A percentile compares a stretch with the other conserved stretches of the same genome.
These are phyloP conservation scores for Scolanthus callimorphus DNA, from an alignment of 92 coral and sea anemone species.

Conservation along the genomic window DNA sequence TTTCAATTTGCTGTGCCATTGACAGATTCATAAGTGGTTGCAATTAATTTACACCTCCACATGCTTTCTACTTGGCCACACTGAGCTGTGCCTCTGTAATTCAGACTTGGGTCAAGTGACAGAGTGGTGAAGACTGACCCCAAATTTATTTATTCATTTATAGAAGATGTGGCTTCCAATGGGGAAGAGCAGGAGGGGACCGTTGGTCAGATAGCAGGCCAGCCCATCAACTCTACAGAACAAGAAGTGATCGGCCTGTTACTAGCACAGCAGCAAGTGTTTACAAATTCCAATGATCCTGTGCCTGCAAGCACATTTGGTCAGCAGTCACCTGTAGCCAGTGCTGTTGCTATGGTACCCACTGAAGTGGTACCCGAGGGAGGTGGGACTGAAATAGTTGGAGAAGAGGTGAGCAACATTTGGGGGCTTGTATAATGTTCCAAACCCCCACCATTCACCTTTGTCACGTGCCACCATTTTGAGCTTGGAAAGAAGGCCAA, in stretches of 20 bases:
- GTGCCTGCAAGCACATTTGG: slow-evolving; percentile 37
- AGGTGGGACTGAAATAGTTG: slow-evolving; percentile 1
- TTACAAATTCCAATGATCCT: slow-evolving; percentile 34
- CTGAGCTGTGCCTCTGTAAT: no score
- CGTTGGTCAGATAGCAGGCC: slow-evolving; percentile 72
- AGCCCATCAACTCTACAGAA: slow-evolving; percentile 80
- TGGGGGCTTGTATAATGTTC: no score
- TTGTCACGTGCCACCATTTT: no score
- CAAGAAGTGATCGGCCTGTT: slow-evolving; percentile 82
- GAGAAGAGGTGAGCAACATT: slow-evolving; percentile 34
- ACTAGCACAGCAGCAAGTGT: slow-evolving; percentile 76
- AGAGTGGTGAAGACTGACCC: no score
- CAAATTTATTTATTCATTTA: no score
- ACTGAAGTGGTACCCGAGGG: slow-evolving; percentile 66
- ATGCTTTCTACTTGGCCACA: no score
- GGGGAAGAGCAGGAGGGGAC: background rate
- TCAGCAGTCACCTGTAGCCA: slow-evolving; percentile 47
- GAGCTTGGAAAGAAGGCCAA: no score
- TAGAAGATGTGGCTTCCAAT: background rate
- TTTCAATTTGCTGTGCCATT: no score
- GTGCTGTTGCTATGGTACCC: slow-evolving; percentile 82
- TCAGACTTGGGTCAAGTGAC: no score
- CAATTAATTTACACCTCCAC: no score
- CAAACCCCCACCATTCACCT: no score
- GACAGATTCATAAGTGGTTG: no score